Base-by-base conservation (phyloP, 2,888 invertebrate species). In the Folsomia candida region DNA sequence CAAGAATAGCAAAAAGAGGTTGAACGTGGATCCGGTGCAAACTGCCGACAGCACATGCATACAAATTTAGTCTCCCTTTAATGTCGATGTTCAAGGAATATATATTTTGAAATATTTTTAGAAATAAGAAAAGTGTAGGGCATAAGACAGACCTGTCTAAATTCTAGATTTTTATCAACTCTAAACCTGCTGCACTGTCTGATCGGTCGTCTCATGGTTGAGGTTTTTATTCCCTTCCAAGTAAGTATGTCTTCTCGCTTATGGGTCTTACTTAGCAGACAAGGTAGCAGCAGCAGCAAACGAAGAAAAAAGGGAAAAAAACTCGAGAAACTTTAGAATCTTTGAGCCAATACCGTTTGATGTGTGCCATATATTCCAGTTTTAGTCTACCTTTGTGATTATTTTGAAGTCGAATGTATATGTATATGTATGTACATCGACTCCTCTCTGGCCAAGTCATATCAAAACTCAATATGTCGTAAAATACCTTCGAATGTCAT, bases 81-180 rank as follows among this genome's bases (percentile, higher is more conserved):
- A 37, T 37, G 37, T 37, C 37, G 54, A 54, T 6, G 54, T 54
- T 54, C 11, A 47, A 11, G 47, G 47, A 14, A 20, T 14, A 54
- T 54, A 54, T 54, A 54, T 54, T 54, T 54, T 54, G 54, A 54
- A 54, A n/a, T n/a, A n/a, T 54, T 54, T 54, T 54, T 54, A 20
- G 54, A 54, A 54, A 54, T 54, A 20, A 54, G 54, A 54, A 54
- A 54, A 54, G 54, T 54, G 54, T 20, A n/a, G n/a, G n/a, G n/a
- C n/a, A n/a, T n/a, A n/a, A n/a, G n/a, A n/a, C n/a, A n/a, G n/a
- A 54, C 54, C 54, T 54, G 54, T 54, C 54, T 54, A 54, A 54
- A 54, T n/a, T 54, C 54, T 20, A 54, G 54, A 54, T 54, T 54
- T 54, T 6, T 54, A 54, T 54, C 54, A 54, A 22, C 54, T 54